These are phyloP conservation scores for Hemibagrus guttatus DNA, from an alignment of 2,797 vertebrate genomes.

Conservation along the genomic window DNA sequence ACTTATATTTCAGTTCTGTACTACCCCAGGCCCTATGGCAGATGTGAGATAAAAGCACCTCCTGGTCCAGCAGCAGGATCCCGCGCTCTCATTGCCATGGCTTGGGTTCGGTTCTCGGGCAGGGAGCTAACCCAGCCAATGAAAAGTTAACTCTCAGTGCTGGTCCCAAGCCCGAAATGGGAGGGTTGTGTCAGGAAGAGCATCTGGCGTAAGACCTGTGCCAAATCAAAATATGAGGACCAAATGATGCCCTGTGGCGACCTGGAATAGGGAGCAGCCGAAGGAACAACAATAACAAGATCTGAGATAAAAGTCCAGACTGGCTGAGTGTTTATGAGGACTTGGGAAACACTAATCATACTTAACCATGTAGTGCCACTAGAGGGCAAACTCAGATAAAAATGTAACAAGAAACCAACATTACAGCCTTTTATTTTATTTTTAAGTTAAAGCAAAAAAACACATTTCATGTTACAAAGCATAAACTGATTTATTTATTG, in stretches of 20 bases:
- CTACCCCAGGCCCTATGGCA: background rate
- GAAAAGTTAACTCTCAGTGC: too few species aligned
- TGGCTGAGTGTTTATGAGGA: too few species aligned
- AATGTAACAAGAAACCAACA: background rate
- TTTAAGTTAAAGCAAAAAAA: background rate
- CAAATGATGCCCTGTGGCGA: too few species aligned
- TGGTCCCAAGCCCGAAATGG: too few species aligned
- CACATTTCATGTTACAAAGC: background rate
- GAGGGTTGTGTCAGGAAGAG: too few species aligned
- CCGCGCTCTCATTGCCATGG: too few species aligned
- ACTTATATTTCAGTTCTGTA: background rate
- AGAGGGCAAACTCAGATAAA: conserved; percentile 18
- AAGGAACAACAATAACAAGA: background rate
- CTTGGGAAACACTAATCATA: background rate
- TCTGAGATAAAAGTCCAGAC: background rate
- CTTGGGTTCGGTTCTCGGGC: too few species aligned
- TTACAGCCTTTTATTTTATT: background rate
- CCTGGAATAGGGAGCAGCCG: too few species aligned
- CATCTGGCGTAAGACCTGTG: too few species aligned
- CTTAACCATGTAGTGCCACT: background rate
- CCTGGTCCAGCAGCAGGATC: too few species aligned
- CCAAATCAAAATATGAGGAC: too few species aligned
- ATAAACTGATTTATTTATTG: background rate
- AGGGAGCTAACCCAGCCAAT: too few species aligned
- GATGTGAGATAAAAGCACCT: background rate